These are phyloP conservation scores for Vultur gryphus DNA, from an alignment of 2,797 vertebrate genomes.

Conservation along the genomic window DNA sequence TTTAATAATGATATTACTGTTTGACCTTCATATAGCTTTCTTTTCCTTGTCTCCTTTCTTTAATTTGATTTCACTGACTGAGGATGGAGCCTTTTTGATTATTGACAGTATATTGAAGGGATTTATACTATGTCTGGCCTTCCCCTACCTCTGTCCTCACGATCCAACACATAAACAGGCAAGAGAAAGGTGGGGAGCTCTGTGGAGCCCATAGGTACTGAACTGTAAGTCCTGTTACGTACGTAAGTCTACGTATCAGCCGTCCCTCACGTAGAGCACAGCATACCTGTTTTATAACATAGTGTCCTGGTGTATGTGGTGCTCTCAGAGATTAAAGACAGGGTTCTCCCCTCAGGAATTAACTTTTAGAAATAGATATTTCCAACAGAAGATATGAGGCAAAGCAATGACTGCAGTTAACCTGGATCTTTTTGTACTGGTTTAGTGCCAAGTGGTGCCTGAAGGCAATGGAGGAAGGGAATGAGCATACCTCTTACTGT, in stretches of 20 bases:
- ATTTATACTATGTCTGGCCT: background rate
- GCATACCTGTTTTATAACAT: accelerated
- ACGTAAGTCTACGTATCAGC: accelerated
- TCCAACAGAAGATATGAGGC: background rate
- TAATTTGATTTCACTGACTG: background rate
- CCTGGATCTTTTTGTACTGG: background rate
- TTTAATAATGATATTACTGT: background rate
- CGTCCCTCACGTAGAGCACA: accelerated
- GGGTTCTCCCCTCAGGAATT: background rate
- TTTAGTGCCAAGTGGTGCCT: background rate
- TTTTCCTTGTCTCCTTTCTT: background rate
- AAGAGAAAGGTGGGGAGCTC: background rate
- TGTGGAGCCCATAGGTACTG: background rate
- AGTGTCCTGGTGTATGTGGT: background rate
- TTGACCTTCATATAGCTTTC: background rate
- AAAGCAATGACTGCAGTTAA: background rate
- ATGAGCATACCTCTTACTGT: background rate
- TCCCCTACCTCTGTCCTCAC: background rate
- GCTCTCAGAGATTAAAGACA: background rate
- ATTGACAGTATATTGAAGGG: background rate
- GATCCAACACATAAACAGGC: background rate
- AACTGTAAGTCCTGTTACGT: background rate
- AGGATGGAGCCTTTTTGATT: background rate
- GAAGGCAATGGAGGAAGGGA: background rate
- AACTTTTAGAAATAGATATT: background rate